These are phyloP conservation scores for Drosophila mojavensis DNA, from an alignment of 1,140 invertebrate genomes.

Conservation along the genomic window DNA sequence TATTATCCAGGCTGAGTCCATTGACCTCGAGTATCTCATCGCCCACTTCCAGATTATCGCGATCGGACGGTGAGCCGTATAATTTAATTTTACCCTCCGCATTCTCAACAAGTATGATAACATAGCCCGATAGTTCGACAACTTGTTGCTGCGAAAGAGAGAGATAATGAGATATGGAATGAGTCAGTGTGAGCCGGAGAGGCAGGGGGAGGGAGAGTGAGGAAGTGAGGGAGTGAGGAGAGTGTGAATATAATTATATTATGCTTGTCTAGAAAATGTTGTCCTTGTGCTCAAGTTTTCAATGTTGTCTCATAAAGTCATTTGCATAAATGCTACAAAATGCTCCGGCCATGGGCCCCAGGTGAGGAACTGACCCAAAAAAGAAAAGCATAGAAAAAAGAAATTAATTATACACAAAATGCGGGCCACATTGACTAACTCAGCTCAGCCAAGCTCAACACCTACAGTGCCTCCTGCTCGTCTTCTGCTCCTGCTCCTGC, in stretches of 20 bases:
- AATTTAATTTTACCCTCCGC: slow-evolving; percentile 97
- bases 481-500: not conserved
- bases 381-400: slow-evolving; percentile 36
- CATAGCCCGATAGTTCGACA: slow-evolving; percentile 97
- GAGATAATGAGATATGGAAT: not conserved
- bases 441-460: no score
- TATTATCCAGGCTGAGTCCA: slow-evolving; percentile 94
- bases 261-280: slow-evolving; percentile 9
- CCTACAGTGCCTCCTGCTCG: not conserved
- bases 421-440: slow-evolving; percentile 29
- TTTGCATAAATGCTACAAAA: slow-evolving; percentile 53
- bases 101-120: slow-evolving; percentile 97
- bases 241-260: not conserved
- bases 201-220: not conserved
- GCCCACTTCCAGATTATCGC: slow-evolving; percentile 95
- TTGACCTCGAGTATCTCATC: slow-evolving; percentile 99
- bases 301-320: slow-evolving; percentile 42
- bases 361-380: slow-evolving; percentile 2
- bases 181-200: not conserved
- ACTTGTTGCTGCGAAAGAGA: slow-evolving; percentile 84
- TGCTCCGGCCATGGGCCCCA: not conserved
- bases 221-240: not conserved
- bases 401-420: slow-evolving; percentile 78
- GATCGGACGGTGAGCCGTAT: slow-evolving; percentile 97
- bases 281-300: slow-evolving; percentile 30